Percentiles rank a stretch among this genome's conserved stretches.
phyloP scores from a whole-genome alignment of 1,140 invertebrate species.

The Semibalanus balanoides region DNA sequence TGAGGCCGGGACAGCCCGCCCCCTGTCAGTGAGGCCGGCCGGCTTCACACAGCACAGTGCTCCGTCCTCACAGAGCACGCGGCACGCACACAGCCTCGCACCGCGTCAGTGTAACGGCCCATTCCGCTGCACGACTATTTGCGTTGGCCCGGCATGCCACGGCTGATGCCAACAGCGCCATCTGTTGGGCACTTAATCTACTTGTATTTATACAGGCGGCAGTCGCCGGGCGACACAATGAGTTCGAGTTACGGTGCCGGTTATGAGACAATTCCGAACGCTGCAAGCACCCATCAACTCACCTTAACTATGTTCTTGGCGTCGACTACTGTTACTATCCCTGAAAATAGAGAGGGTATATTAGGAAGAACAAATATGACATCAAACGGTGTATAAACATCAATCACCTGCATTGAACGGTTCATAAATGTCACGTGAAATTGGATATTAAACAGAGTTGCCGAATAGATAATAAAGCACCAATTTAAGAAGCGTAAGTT shows the following conservation, averaged over 20 bases:
- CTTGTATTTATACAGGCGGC: neutral
- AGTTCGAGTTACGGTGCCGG: neutral
- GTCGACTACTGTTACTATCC: neutral
- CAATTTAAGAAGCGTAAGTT: too few relatives aligned
- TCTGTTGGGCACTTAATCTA: neutral
- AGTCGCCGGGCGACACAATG: neutral
- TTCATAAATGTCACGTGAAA: too few relatives aligned
- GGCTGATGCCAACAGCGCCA: neutral
- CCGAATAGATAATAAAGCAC: too few relatives aligned
- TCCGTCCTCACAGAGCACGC: too few relatives aligned
- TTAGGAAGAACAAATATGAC: neutral
- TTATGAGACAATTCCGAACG: neutral
- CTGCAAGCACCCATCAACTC: neutral
- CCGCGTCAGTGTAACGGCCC: neutral
- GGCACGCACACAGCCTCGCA: too few relatives aligned
- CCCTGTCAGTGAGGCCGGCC: too few relatives aligned
- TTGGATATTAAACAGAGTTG: too few relatives aligned
- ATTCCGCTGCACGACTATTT: neutral
- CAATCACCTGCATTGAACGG: too few relatives aligned
- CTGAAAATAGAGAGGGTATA: neutral
- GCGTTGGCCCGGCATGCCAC: neutral
- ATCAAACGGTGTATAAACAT: too few relatives aligned
- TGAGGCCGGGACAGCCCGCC: too few relatives aligned
- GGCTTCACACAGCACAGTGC: too few relatives aligned
- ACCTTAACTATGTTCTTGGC: neutral